These are phyloP conservation scores for Cecropterus lyciades DNA, from an alignment of 1,140 invertebrate genomes.

Conservation along the genomic window DNA sequence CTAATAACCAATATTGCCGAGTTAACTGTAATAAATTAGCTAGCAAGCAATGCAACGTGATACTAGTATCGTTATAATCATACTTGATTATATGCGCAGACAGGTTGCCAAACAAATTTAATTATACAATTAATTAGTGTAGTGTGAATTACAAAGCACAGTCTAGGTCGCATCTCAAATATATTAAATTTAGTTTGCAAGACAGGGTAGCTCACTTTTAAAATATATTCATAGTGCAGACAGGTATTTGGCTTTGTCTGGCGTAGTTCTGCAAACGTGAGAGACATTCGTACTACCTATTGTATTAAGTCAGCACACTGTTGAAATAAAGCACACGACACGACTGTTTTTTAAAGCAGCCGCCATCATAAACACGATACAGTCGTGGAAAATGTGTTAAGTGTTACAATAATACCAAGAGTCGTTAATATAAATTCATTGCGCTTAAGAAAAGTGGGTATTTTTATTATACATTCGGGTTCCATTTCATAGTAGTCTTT, in stretches of 20 bases:
- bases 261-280: conserved; percentile 46
- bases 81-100: conserved; percentile 33
- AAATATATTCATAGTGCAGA: conserved; percentile 53
- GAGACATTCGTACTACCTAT: conserved; percentile 41
- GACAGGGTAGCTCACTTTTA: conserved; percentile 38
- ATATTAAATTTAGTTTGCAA: conserved; percentile 31
- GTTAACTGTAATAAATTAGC: conserved; percentile 17
- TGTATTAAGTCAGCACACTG: conserved; percentile 43
- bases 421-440: too few species aligned
- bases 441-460: too few species aligned
- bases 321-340: conserved; percentile 44
- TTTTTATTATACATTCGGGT: too few species aligned
- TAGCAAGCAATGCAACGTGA: conserved; percentile 5
- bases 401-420: not conserved
- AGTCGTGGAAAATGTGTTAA: conserved; percentile 1
- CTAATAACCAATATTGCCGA: conserved; percentile 22
- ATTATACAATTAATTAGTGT: conserved; percentile 23
- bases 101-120: conserved; percentile 31
- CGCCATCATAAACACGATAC: conserved; percentile 8
- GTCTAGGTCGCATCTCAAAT: not conserved
- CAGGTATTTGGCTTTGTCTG: conserved; percentile 48
- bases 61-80: conserved; percentile 20
- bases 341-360: conserved; percentile 28
- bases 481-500: too few species aligned
- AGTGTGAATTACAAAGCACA: conserved; percentile 28